Percentiles rank a stretch among this genome's conserved stretches.
phyloP scores from a whole-genome alignment of 2,113 vertebrate species.

The Haplotaxodon microlepis region DNA sequence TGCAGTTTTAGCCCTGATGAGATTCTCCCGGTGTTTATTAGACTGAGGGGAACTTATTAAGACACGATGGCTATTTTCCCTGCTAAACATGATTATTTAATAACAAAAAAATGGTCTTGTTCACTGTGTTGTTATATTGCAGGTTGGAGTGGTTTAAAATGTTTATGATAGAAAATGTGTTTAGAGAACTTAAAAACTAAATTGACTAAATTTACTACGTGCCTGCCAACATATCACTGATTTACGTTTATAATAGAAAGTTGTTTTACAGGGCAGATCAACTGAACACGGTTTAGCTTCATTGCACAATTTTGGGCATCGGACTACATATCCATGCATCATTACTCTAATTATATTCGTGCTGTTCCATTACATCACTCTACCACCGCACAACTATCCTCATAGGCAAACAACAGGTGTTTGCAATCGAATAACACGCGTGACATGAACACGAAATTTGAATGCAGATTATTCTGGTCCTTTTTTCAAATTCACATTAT shows the following conservation, averaged over 20 bases:
- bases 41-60: not conserved
- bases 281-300: not conserved
- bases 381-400: not conserved
- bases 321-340: constrained; percentile 12
- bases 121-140: not conserved
- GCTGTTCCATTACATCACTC: constrained; percentile 46
- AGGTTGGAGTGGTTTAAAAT: not conserved
- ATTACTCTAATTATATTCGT: constrained; percentile 53
- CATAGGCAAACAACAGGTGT: constrained; percentile 28
- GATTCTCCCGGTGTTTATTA: constrained; percentile 9
- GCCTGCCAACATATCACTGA: not conserved
- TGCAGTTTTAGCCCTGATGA: constrained; percentile 6
- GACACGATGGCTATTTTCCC: not conserved
- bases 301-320: constrained; percentile 4
- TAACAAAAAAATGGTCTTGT: not conserved
- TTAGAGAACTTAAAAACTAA: not conserved
- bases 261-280: not conserved
- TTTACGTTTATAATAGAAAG: not conserved
- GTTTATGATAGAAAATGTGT: not conserved
- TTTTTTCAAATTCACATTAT: not conserved
- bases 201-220: not conserved
- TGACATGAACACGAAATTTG: not conserved
- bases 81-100: not conserved
- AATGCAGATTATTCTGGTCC: not conserved
- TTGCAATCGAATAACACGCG: not conserved